Conservation (phyloP, 2,113 vertebrate genomes). For the Paradisaea rubra region DNA sequence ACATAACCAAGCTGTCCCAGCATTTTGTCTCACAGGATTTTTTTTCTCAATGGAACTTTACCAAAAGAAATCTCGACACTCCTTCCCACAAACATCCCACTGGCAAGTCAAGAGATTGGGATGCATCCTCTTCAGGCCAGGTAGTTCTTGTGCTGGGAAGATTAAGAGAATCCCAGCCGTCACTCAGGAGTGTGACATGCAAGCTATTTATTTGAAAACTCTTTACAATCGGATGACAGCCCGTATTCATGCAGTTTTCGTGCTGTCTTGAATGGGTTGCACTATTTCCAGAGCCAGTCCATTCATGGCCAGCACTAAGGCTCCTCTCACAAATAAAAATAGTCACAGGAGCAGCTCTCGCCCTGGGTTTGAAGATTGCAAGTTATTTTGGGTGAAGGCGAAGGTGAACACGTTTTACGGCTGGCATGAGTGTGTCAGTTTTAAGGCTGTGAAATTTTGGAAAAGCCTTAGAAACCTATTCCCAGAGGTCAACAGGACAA, state of each 20-base stretch:
- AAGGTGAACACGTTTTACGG: neutral
- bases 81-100: neutral
- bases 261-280: neutral
- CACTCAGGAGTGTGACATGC: rapidly evolving
- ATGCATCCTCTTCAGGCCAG: rapidly evolving
- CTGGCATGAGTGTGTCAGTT: neutral
- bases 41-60: neutral
- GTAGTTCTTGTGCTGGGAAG: neutral
- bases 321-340: conserved; percentile 9
- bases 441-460: conserved; percentile 33
- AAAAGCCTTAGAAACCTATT: neutral
- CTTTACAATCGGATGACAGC: neutral
- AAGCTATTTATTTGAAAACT: neutral
- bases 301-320: neutral
- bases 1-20: neutral
- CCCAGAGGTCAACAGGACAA: conserved; percentile 30
- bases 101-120: neutral
- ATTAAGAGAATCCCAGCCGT: neutral
- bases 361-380: neutral
- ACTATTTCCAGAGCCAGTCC: conserved; percentile 16
- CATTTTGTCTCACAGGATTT: neutral
- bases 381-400: conserved; percentile 21
- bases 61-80: neutral
- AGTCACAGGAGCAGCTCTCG: neutral
- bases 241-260: neutral